phyloP scores from a whole-genome alignment of 2,113 vertebrate genomes.

The Otis tarda region DNA sequence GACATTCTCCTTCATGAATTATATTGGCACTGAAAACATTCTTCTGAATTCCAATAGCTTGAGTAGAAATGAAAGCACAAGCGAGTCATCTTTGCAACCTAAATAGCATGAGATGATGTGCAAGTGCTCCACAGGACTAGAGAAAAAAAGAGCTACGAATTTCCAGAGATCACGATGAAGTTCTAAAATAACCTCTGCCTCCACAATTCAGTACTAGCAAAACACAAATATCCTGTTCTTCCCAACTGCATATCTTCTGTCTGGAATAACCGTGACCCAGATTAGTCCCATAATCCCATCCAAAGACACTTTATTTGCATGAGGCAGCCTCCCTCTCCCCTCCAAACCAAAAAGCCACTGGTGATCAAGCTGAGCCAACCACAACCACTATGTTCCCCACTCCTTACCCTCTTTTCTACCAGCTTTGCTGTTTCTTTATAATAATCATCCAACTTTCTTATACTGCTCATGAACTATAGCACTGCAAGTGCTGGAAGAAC shows the following conservation, averaged over 20 bases:
- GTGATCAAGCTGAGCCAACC: not conserved
- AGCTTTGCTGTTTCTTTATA: not conserved
- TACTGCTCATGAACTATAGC: not conserved
- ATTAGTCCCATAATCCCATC: not conserved
- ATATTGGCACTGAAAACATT: not conserved
- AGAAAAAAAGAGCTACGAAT: not conserved
- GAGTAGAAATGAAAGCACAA: not conserved
- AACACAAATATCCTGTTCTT: not conserved
- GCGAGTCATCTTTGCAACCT: not conserved
- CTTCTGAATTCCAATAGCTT: not conserved
- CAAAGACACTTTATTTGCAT: not conserved
- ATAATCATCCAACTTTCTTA: not conserved
- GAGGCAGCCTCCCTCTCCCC: not conserved
- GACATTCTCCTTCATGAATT: not conserved
- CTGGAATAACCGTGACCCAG: not conserved
- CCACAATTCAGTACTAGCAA: not conserved
- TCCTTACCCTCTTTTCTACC: not conserved
- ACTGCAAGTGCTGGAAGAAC: not conserved
- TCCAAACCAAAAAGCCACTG: not conserved
- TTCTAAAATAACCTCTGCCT: not conserved
- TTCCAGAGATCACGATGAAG: not conserved
- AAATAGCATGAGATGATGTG: not conserved
- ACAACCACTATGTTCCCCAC: not conserved
- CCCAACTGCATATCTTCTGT: not conserved
- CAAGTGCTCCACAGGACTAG: not conserved